A percentile compares a stretch with the other conserved stretches of the same genome.
Conservation (phyloP, 1,140 invertebrate genomes). For the Drosophila sucinea region DNA sequence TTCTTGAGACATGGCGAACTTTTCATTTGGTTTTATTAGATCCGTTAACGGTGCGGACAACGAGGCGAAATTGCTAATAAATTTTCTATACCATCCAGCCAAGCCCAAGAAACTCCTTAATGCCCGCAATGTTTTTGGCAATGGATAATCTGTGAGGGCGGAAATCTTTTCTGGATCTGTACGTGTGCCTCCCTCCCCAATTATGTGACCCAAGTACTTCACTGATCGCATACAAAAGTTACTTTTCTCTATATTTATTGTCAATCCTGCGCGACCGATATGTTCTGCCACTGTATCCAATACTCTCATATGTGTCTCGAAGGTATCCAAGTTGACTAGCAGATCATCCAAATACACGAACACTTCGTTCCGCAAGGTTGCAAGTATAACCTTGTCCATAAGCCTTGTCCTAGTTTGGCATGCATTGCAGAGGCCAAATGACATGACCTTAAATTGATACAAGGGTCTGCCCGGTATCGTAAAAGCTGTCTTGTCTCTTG, state of each 20-base stretch:
- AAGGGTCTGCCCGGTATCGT: too few relatives aligned
- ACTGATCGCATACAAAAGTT: slow-evolving; percentile 15
- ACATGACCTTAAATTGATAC: too few relatives aligned
- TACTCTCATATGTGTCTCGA: too few relatives aligned
- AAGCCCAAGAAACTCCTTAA: background rate
- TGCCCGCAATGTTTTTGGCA: background rate
- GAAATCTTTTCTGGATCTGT: slow-evolving; percentile 17
- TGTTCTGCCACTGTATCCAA: too few relatives aligned
- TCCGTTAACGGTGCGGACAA: slow-evolving; percentile 4
- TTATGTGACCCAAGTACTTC: slow-evolving; percentile 10
- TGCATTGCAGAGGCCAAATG: too few relatives aligned
- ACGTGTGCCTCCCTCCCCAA: slow-evolving; percentile 15
- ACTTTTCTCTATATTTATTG: slow-evolving; percentile 17
- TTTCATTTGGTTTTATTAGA: background rate
- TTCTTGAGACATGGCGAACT: too few relatives aligned
- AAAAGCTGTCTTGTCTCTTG: too few relatives aligned
- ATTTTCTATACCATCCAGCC: slow-evolving; percentile 10
- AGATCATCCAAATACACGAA: slow-evolving; percentile 14
- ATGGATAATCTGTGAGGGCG: slow-evolving; percentile 3
- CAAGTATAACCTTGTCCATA: too few relatives aligned
- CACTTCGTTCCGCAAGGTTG: too few relatives aligned
- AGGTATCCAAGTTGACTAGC: background rate
- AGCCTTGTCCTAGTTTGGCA: too few relatives aligned
- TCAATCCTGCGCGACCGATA: too few relatives aligned
- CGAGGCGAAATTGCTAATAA: background rate